Base-by-base conservation (phyloP, 2,113 vertebrate species). In the Pterocles gutturalis region DNA sequence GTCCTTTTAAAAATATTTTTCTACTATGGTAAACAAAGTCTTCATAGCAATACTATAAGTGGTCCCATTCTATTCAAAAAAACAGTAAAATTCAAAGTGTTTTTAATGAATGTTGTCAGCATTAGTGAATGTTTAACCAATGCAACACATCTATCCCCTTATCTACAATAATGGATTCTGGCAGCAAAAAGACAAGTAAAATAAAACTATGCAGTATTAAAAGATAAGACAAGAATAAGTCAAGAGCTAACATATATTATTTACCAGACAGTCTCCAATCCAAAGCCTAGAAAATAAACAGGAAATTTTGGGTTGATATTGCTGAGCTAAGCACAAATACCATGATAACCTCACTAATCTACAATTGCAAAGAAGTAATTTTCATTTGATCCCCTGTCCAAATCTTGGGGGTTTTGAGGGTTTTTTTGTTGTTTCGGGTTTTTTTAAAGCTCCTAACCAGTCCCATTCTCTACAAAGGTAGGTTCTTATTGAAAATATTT, bases 151-250 rank as follows among this genome's bases (percentile, higher is more conserved):
- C 57, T 95, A 41, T 64, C 15, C 25, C 19, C 24, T 89, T 91
- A 93, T 94, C 84, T 87, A 64, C 24, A 87, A 36, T 58, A 96
- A 95, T 43, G 36, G 19, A 84, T 29, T 95, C n/a, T 45, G 57
- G 54, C 1, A 87, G 38, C 13, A 91, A 85, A 89, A 87, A 85
- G 34, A 66, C 25, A 84, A 78, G 15, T 17, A 83, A 95, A 70
- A 80, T 41, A 95, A 96, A 95, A 67, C 16, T 49, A 61, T 33
- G 45, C 14, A 54, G 45, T 79, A 45, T 65, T 87, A 67, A 57
- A 93, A 96, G 95, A 94, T 95, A 96, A 94, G 77, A 75, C 46
- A 88, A 77, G 53, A 95, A 6, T 38, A 90, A 83, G 4, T 65
- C 45, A 75, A 90, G 58, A 72, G n/a, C 8, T 76, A 85, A 20